A percentile compares a stretch with the other conserved stretches of the same genome.
phyloP scores from a whole-genome alignment of 2,888 invertebrate genomes.

The Elysia crispata region DNA sequence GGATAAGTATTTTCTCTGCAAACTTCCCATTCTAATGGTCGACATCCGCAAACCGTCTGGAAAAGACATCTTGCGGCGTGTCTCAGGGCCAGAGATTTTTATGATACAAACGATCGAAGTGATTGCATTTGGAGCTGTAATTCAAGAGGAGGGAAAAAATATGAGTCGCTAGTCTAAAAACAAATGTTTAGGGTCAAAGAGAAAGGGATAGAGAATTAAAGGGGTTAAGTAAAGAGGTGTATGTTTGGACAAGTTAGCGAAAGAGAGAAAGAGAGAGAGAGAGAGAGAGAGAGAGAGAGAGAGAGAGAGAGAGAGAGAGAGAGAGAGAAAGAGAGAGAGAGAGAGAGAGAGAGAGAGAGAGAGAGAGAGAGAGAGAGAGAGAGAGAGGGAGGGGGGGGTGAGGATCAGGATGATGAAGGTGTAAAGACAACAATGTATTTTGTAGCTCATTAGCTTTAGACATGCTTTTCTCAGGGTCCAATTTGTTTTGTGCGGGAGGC shows the following conservation, averaged over 20 bases:
- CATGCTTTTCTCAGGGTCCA: background rate
- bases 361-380: conserved; percentile 19
- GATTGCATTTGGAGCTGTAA: too few species aligned
- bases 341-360: conserved; percentile 1
- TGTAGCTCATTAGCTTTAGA: background rate
- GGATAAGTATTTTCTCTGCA: too few species aligned
- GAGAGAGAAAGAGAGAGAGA: conserved; percentile 3
- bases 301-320: conserved; percentile 16
- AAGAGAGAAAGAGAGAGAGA: conserved; percentile 11
- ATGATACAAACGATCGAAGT: too few species aligned
- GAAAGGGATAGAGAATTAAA: background rate
- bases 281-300: conserved; percentile 9
- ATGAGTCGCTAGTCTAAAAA: too few species aligned
- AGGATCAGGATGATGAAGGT: background rate
- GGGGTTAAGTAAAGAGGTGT: background rate
- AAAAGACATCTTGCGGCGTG: too few species aligned
- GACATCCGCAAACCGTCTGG: too few species aligned
- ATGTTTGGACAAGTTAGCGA: background rate
- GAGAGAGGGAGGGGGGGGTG: background rate
- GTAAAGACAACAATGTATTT: background rate
- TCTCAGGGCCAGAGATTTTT: too few species aligned
- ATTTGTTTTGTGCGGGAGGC: background rate
- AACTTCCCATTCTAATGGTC: too few species aligned
- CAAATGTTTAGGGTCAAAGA: background rate
- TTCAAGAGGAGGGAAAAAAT: too few species aligned